phyloP scores from a whole-genome alignment of 92 coral and sea anemone genomes.

The Epizoanthus scotinus region DNA sequence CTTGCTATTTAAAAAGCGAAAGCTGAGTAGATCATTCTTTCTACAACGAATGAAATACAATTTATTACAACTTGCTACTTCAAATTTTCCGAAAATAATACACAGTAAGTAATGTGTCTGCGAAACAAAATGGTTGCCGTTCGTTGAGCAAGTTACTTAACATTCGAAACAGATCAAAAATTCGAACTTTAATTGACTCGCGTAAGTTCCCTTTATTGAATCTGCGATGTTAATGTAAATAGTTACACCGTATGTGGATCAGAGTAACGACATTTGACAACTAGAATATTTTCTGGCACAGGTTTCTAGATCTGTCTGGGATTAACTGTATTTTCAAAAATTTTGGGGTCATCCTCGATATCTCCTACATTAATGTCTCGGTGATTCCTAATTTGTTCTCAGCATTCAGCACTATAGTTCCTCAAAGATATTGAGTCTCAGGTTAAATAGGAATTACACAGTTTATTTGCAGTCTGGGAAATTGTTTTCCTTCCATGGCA shows the following conservation, averaged over 20 bases:
- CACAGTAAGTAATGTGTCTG: background rate
- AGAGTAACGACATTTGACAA: background rate
- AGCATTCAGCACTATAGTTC: slow-evolving; percentile 1
- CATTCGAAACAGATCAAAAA: background rate
- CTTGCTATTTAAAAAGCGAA: background rate
- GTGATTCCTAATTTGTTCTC: background rate
- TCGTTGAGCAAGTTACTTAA: background rate
- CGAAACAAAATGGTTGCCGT: background rate
- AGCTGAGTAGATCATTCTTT: background rate
- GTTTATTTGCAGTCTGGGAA: slow-evolving; percentile 30
- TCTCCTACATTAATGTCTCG: background rate
- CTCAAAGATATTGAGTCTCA: slow-evolving; percentile 26
- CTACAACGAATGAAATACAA: background rate
- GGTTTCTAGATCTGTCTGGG: background rate
- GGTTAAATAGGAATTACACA: background rate
- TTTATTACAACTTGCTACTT: background rate
- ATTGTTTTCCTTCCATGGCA: background rate
- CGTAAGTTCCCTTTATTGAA: slow-evolving; percentile 1
- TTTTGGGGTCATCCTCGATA: background rate
- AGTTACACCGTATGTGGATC: slow-evolving; percentile 9
- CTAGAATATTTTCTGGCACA: background rate
- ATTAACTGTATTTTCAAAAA: slow-evolving; percentile 5
- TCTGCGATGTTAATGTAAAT: background rate
- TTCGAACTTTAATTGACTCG: background rate
- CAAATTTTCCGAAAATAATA: background rate